Percentiles rank a stretch among this genome's conserved stretches.
phyloP scores from a whole-genome alignment of 2,113 vertebrate genomes.

The Dipodomys spectabilis region DNA sequence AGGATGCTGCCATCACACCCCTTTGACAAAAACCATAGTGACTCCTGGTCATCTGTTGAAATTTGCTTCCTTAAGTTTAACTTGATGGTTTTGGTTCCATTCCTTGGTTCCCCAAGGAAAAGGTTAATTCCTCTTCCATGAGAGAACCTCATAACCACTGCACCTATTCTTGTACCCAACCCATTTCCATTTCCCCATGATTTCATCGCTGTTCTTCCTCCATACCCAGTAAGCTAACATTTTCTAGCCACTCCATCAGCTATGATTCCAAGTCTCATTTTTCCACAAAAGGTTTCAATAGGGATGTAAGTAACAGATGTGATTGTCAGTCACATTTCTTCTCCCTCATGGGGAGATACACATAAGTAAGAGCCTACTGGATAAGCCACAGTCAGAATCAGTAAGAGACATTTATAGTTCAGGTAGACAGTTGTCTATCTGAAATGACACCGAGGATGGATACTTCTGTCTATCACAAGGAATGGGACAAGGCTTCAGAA shows the following conservation, averaged over 20 bases:
- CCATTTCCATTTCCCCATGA: too few relatives aligned
- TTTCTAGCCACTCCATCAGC: not conserved
- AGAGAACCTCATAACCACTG: not conserved
- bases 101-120: not conserved
- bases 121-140: not conserved
- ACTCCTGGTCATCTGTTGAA: not conserved
- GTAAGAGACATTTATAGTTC: not conserved
- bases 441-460: not conserved
- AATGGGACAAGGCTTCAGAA: not conserved
- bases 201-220: not conserved
- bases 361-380: not conserved
- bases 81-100: conserved; percentile 10
- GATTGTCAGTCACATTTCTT: not conserved
- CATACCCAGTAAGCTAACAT: not conserved
- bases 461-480: not conserved
- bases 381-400: not conserved
- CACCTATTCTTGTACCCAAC: not conserved
- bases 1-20: not conserved
- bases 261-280: not conserved
- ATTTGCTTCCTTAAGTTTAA: not conserved
- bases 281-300: not conserved
- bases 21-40: conserved; percentile 10
- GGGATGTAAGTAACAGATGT: not conserved
- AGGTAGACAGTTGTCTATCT: not conserved
- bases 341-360: not conserved